These are phyloP conservation scores for Brachionus paranguensis DNA, from an alignment of 1,140 invertebrate species.

Conservation along the genomic window DNA sequence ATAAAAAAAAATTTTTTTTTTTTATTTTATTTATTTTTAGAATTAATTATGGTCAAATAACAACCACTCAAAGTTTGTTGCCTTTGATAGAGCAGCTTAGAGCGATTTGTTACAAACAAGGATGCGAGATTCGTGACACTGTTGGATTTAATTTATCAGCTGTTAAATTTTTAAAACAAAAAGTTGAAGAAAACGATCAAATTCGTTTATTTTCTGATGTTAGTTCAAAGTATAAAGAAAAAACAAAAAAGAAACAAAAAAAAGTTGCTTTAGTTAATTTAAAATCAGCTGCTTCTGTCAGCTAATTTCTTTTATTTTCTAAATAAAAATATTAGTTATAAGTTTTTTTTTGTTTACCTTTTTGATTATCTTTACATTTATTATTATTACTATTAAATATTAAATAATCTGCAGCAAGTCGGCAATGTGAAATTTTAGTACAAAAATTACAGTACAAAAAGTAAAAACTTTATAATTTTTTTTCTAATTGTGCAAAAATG, in stretches of 20 bases:
- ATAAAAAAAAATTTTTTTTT: neutral
- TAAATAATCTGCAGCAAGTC: neutral
- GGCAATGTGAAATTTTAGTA: too few relatives aligned
- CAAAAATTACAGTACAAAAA: too few relatives aligned
- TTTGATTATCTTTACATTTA: too few relatives aligned
- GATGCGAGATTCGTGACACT: conserved; percentile 66
- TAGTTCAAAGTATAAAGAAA: conserved; percentile 62
- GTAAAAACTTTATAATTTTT: neutral
- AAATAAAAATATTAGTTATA: too few relatives aligned
- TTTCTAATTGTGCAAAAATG: too few relatives aligned
- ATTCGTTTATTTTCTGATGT: conserved; percentile 77
- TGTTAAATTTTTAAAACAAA: conserved; percentile 67
- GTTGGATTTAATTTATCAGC: conserved; percentile 81
- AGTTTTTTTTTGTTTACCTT: too few relatives aligned
- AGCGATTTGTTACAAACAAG: conserved; percentile 59
- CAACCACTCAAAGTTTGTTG: conserved; percentile 64
- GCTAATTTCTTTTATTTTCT: neutral
- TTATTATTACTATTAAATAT: too few relatives aligned
- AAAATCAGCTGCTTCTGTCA: conserved; percentile 30
- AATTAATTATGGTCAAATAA: conserved; percentile 76
- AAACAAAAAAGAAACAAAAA: conserved; percentile 64
- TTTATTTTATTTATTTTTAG: conserved; percentile 44
- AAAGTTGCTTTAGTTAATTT: conserved; percentile 54
- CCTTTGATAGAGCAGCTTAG: conserved; percentile 66
- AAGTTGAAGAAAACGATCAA: conserved; percentile 72